Conservation (phyloP, 2,797 vertebrate genomes). For the Toxotes lorentzi region DNA sequence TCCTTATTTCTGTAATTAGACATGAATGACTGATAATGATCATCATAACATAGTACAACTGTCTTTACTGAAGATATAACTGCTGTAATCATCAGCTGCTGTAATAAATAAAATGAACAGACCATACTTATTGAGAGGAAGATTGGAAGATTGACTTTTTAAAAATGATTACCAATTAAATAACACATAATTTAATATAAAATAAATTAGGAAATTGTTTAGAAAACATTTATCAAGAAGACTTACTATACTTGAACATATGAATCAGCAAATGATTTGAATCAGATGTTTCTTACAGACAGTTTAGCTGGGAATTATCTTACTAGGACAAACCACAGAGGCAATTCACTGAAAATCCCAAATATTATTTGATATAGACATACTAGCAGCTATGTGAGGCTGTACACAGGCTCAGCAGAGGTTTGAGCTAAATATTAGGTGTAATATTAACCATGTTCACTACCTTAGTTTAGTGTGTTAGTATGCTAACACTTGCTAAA, state of each 20-base stretch:
- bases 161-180: too few species aligned
- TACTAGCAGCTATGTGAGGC: too few species aligned
- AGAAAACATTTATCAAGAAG: too few species aligned
- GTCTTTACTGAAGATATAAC: neutral
- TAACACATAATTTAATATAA: neutral
- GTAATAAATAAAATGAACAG: neutral
- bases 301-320: neutral
- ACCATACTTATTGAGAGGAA: neutral
- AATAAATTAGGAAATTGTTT: neutral
- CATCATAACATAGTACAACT: neutral
- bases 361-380: too few species aligned
- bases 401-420: too few species aligned
- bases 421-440: too few species aligned
- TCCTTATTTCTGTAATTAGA: constrained; percentile 14
- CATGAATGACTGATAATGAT: constrained; percentile 6
- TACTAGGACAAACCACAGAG: too few species aligned
- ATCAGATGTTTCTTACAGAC: neutral
- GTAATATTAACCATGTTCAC: too few species aligned
- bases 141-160: neutral
- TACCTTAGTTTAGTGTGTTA: too few species aligned
- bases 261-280: neutral
- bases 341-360: too few species aligned
- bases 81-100: too few species aligned
- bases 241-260: neutral
- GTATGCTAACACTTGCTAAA: too few species aligned